phyloP scores from a whole-genome alignment of 2,797 vertebrate species.

The Enteromius thamalakanensis region DNA sequence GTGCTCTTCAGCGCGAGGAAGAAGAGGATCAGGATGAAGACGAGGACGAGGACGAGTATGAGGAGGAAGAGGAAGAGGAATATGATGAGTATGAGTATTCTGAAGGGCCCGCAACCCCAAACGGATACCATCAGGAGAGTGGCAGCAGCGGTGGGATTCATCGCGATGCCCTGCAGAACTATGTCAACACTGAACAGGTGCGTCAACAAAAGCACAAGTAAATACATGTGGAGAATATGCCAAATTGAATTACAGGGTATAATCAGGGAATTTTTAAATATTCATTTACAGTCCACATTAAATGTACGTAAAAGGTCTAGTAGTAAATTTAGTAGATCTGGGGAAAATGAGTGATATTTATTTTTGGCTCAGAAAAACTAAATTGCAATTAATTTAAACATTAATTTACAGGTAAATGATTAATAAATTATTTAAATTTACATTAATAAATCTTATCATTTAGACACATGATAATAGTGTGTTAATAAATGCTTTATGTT shows the following conservation, averaged over 20 bases:
- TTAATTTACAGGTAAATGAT: no score
- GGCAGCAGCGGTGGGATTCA: constrained; percentile 80
- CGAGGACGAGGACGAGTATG: constrained; percentile 79
- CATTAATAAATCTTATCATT: no score
- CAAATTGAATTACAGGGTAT: neutral
- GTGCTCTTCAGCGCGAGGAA: constrained; percentile 80
- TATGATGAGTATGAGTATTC: constrained; percentile 82
- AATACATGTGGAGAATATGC: neutral
- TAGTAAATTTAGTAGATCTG: no score
- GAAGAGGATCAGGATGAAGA: constrained; percentile 75
- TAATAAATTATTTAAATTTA: no score
- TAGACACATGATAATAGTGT: no score
- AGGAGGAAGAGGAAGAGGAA: constrained; percentile 78
- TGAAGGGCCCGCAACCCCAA: constrained; percentile 84
- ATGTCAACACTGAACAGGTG: constrained; percentile 82
- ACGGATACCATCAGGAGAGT: constrained; percentile 86
- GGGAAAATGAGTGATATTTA: no score
- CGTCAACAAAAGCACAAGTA: constrained; percentile 49
- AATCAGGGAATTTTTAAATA: neutral
- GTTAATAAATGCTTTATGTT: no score
- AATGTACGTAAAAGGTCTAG: no score
- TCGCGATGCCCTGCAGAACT: constrained; percentile 89
- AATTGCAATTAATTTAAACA: no score
- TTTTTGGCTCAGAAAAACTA: no score
- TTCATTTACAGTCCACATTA: neutral